Percentiles rank a stretch among this genome's conserved stretches.
Conservation (phyloP, 2,113 vertebrate species). For the Pluvianellus socialis region DNA sequence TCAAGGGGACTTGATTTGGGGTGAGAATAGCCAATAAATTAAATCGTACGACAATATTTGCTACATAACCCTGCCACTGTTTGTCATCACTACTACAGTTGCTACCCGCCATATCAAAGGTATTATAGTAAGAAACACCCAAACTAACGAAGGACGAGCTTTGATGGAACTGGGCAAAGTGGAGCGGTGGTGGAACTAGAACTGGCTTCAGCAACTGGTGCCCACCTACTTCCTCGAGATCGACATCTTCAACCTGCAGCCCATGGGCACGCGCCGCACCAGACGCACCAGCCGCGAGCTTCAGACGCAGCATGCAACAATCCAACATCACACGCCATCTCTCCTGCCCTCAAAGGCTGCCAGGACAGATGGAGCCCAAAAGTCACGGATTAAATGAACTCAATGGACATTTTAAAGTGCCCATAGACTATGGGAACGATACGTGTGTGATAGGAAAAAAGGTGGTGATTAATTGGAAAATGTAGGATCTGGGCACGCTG, state of each 20-base stretch:
- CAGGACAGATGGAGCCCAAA: neutral
- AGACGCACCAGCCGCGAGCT: neutral
- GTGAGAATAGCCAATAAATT: no score
- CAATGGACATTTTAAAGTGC: neutral
- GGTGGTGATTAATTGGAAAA: neutral
- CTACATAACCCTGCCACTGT: no score
- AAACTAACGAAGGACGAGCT: neutral
- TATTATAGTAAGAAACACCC: neutral
- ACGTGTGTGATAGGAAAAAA: neutral
- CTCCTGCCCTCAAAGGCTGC: neutral
- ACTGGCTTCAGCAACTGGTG: neutral
- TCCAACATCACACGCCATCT: neutral
- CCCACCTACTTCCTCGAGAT: neutral
- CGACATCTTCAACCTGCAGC: neutral
- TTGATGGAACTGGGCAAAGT: neutral
- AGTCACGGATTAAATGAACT: neutral
- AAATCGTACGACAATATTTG: no score
- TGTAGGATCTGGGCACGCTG: neutral
- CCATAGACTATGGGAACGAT: neutral
- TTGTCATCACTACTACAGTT: no score
- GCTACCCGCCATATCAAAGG: neutral
- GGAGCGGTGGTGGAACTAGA: neutral
- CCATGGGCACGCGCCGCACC: no score
- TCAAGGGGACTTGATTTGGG: no score
- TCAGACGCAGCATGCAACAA: neutral